phyloP scores from a whole-genome alignment of 2,113 vertebrate species.

The Elephas maximus region DNA sequence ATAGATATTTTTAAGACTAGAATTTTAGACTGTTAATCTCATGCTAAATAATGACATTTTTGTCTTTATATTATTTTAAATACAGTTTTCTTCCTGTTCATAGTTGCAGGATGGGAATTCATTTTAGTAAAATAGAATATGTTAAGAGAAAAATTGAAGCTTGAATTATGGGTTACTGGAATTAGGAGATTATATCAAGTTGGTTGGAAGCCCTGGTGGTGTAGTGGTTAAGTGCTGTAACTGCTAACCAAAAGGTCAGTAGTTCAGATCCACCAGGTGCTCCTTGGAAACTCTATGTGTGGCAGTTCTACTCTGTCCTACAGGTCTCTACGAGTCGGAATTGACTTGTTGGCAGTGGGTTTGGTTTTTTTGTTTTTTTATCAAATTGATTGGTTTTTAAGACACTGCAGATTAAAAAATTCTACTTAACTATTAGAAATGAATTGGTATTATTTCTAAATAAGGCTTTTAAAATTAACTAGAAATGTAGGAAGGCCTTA shows the following conservation, averaged over 20 bases:
- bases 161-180: conserved; percentile 69
- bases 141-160: conserved; percentile 63
- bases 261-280: no score
- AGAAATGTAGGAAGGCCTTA: conserved; percentile 56
- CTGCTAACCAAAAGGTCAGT: no score
- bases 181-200: conserved; percentile 58
- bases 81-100: conserved; percentile 68
- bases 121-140: conserved; percentile 71
- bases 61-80: conserved; percentile 70
- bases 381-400: conserved; percentile 70
- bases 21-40: conserved; percentile 67
- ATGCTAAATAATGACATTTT: conserved; percentile 73
- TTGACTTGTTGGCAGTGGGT: no score
- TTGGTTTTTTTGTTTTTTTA: not conserved
- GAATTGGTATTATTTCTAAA: conserved; percentile 64
- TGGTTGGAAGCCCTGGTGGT: not conserved
- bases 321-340: no score
- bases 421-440: conserved; percentile 59
- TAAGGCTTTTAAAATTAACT: conserved; percentile 52
- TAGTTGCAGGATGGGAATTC: conserved; percentile 57
- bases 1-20: conserved; percentile 69
- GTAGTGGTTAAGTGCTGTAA: no score
- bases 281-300: no score
- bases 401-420: conserved; percentile 62
- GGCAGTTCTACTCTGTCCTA: no score